phyloP scores from a whole-genome alignment of 1,140 invertebrate species.

The Trinorchestia longiramus region DNA sequence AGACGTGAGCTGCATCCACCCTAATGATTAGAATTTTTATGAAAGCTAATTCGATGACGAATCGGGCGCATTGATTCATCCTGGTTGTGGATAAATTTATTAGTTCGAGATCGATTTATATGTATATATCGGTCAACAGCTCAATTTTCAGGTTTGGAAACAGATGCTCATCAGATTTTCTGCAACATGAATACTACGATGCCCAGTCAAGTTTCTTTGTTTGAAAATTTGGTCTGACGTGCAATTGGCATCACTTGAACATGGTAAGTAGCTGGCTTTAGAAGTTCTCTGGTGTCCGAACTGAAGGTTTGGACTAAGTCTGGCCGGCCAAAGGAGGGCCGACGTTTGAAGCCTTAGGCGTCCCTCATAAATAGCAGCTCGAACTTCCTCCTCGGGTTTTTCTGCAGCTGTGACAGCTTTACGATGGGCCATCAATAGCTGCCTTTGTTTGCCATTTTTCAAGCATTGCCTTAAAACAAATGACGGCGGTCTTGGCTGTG shows the following conservation, averaged over 20 bases:
- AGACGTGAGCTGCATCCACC: not conserved
- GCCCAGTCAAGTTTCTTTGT: not conserved
- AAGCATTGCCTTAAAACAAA: conserved; percentile 50
- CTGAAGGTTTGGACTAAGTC: not conserved
- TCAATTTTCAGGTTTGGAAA: not conserved
- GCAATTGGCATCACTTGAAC: not conserved
- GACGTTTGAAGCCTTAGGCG: conserved; percentile 41
- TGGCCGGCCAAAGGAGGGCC: not conserved
- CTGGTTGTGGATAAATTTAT: too few species aligned
- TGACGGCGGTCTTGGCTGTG: conserved; percentile 33
- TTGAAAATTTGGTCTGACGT: not conserved
- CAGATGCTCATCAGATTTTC: not conserved
- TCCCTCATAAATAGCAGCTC: conserved; percentile 45
- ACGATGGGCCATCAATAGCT: conserved; percentile 50
- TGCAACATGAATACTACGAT: not conserved
- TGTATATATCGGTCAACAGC: not conserved
- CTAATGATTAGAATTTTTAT: not conserved
- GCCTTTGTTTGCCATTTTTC: conserved; percentile 54
- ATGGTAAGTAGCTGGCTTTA: not conserved
- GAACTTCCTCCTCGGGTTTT: conserved; percentile 46
- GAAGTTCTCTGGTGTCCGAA: not conserved
- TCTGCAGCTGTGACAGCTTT: conserved; percentile 53
- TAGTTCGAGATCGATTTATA: too few species aligned
- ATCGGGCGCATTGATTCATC: not conserved
- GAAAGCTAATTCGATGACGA: not conserved